phyloP scores from a whole-genome alignment of 2,888 invertebrate genomes.

The Sericinus montela region DNA sequence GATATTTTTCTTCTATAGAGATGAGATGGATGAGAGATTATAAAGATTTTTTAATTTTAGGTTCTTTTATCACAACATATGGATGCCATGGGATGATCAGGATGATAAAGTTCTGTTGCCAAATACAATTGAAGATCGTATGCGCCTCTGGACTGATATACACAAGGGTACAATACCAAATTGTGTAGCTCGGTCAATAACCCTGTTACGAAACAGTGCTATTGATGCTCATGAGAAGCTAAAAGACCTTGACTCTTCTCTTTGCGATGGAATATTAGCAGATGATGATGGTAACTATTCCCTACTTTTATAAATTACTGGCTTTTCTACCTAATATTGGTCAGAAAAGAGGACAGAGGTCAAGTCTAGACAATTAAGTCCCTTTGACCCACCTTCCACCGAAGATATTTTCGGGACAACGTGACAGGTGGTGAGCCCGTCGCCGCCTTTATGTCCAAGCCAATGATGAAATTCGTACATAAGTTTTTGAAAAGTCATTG shows the following conservation, averaged over 20 bases:
- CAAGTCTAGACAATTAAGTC: too few species aligned
- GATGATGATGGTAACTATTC: constrained; percentile 59
- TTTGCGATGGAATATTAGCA: constrained; percentile 57
- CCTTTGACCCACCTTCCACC: too few species aligned
- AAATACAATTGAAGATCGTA: constrained; percentile 67
- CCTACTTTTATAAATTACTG: too few species aligned
- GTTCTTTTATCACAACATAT: constrained; percentile 82
- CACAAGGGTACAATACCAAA: constrained; percentile 61
- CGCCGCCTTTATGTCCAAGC: too few species aligned
- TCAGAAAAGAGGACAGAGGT: too few species aligned
- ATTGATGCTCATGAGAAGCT: constrained; percentile 61
- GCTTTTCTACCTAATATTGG: too few species aligned
- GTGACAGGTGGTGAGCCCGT: too few species aligned
- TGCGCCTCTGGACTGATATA: constrained; percentile 66
- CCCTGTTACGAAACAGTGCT: constrained; percentile 54
- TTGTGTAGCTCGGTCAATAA: constrained; percentile 53
- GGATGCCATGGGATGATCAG: constrained; percentile 85
- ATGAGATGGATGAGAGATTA: too few species aligned
- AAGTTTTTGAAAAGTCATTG: too few species aligned
- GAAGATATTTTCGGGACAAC: too few species aligned
- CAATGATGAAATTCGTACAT: too few species aligned
- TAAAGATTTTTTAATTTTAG: constrained; percentile 35
- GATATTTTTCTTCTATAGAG: too few species aligned
- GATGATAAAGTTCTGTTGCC: constrained; percentile 79
- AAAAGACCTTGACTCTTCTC: constrained; percentile 55